Evolutionary conservation across 1,140 invertebrate species (phyloP).

Genomic region (Hermetia illucens): DNA sequence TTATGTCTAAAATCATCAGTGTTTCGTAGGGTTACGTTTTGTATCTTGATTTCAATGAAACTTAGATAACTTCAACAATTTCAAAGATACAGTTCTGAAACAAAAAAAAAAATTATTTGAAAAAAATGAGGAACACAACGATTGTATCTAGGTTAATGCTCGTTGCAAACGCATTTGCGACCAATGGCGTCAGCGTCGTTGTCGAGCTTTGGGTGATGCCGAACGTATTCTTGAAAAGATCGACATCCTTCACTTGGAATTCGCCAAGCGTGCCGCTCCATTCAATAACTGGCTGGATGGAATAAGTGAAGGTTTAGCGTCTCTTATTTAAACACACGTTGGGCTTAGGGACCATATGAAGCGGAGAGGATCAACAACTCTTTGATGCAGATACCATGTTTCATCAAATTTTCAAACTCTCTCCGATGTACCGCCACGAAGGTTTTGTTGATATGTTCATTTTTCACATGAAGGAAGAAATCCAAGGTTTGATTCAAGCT

Average conservation of each 20-base stretch:
- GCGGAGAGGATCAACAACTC: too few relatives aligned
- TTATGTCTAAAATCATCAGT: too few relatives aligned
- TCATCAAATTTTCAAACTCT: too few relatives aligned
- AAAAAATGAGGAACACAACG: constrained; percentile 90
- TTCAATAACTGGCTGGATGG: constrained; percentile 99
- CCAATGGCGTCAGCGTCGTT: constrained; percentile 86
- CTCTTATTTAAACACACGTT: too few relatives aligned
- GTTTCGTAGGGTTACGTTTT: too few relatives aligned
- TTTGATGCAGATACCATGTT: too few relatives aligned
- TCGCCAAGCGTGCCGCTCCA: constrained; percentile 94
- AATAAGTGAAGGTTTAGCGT: constrained; percentile 93
- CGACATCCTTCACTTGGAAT: constrained; percentile 94
- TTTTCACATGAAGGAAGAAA: constrained; percentile 98
- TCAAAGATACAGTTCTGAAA: too few relatives aligned
- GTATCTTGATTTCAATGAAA: too few relatives aligned
- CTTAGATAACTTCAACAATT: too few relatives aligned
- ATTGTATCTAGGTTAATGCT: constrained; percentile 83
- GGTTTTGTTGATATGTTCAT: constrained; percentile 99
- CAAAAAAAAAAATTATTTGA: too few relatives aligned
- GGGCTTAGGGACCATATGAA: too few relatives aligned
- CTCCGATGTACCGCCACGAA: too few relatives aligned
- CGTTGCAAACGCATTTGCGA: constrained; percentile 92
- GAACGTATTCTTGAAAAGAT: constrained; percentile 96
- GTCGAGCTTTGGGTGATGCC: constrained; percentile 87
- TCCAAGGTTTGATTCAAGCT: constrained; percentile 91